These are phyloP conservation scores for Pitta sordida DNA, from an alignment of 2,113 vertebrate species.

Conservation along the genomic window DNA sequence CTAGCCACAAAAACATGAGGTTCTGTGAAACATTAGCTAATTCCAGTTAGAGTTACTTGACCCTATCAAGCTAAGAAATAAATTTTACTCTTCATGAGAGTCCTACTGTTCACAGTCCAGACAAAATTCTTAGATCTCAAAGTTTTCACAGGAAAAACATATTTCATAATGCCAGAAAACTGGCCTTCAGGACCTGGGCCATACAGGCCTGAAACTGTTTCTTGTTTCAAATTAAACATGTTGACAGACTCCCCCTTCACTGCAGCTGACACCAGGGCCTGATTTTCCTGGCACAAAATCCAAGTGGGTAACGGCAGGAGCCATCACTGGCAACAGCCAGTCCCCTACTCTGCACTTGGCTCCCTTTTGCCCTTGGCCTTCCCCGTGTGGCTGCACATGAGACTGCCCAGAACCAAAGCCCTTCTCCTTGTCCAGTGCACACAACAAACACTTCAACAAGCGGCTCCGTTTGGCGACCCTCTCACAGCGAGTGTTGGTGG, in stretches of 20 bases:
- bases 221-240: background rate
- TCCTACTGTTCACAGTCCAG: conserved; percentile 62
- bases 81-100: conserved; percentile 64
- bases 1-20: conserved; percentile 69
- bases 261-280: background rate
- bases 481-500: background rate
- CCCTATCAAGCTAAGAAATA: conserved; percentile 67
- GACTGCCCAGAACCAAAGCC: background rate
- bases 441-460: background rate
- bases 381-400: background rate
- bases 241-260: conserved; percentile 2
- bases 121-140: conserved; percentile 63
- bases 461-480: background rate
- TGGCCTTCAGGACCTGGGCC: conserved; percentile 50
- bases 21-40: conserved; percentile 74
- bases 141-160: conserved; percentile 63
- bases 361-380: background rate
- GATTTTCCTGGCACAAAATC: background rate
- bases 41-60: conserved; percentile 68
- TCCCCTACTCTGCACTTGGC: background rate
- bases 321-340: background rate
- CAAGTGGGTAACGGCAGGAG: background rate
- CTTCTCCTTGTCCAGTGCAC: background rate
- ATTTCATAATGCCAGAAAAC: conserved; percentile 57
- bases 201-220: conserved; percentile 35